Evolutionary conservation across 2,888 invertebrate species (phyloP).

Genomic region (Drosophila macrothrix): DNA sequence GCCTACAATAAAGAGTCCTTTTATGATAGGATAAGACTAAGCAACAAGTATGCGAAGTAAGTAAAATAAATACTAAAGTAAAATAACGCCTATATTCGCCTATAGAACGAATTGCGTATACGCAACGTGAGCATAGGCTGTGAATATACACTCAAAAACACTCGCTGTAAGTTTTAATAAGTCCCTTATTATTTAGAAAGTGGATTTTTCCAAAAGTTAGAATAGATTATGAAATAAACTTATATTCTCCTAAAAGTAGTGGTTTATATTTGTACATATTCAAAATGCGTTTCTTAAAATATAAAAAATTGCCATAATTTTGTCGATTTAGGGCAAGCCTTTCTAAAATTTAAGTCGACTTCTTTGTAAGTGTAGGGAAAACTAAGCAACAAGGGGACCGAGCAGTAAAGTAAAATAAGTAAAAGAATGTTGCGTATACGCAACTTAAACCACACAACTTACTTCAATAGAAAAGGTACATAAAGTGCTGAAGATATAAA

Average conservation of each 20-base stretch:
- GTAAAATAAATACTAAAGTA: not conserved
- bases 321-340: not conserved
- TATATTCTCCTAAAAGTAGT: too few species aligned
- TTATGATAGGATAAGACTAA: conserved; percentile 28
- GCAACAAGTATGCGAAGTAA: conserved; percentile 10
- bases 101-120: conserved; percentile 26
- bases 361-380: not conserved
- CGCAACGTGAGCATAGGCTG: conserved; percentile 6
- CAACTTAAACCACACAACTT: not conserved
- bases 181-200: not conserved
- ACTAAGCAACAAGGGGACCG: not conserved
- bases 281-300: not conserved
- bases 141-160: not conserved
- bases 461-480: not conserved
- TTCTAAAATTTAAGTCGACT: not conserved
- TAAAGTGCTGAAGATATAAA: not conserved
- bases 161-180: accelerated
- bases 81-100: not conserved
- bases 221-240: too few species aligned
- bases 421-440: not conserved
- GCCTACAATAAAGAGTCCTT: conserved; percentile 30
- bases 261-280: not conserved
- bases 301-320: accelerated
- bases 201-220: too few species aligned
- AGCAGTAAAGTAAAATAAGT: not conserved